These are phyloP conservation scores for Cololabis saira DNA, from an alignment of 2,113 vertebrate species.

Conservation along the genomic window DNA sequence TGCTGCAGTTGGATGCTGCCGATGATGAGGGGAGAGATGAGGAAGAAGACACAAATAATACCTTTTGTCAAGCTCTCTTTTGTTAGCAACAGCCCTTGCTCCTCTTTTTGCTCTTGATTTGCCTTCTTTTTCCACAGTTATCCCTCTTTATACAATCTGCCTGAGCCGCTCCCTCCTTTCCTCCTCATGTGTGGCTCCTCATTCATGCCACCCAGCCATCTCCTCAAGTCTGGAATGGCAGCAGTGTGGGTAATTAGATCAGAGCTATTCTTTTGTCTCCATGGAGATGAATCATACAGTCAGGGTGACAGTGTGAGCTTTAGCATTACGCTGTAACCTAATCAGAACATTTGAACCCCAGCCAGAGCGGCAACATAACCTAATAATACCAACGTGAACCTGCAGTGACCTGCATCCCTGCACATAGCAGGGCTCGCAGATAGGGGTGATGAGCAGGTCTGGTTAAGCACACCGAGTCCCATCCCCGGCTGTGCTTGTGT, in stretches of 20 bases:
- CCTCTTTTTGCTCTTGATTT: conserved; percentile 29
- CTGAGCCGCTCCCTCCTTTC: conserved; percentile 11
- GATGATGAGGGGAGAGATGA: conserved; percentile 64
- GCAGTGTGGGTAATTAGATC: conserved; percentile 77
- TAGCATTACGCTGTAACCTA: conserved; percentile 70
- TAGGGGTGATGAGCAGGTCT: conserved; percentile 55
- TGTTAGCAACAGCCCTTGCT: conserved; percentile 34
- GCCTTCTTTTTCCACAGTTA: conserved; percentile 12
- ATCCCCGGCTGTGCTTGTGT: conserved; percentile 44
- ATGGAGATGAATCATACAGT: conserved; percentile 81
- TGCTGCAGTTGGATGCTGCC: conserved; percentile 67
- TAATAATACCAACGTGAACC: conserved; percentile 73
- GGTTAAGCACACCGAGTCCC: conserved; percentile 70
- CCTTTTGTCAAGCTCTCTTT: conserved; percentile 52
- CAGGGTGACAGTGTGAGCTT: conserved; percentile 75
- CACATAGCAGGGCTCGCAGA: conserved; percentile 47
- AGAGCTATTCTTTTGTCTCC: conserved; percentile 77
- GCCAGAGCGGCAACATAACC: conserved; percentile 69
- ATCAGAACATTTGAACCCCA: conserved; percentile 75
- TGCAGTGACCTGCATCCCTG: conserved; percentile 69
- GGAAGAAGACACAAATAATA: conserved; percentile 60
- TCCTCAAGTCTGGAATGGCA: conserved; percentile 64
- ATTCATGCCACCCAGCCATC: conserved; percentile 47
- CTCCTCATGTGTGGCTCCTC: conserved; percentile 38
- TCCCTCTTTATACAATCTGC: conserved; percentile 11